These are phyloP conservation scores for Silurus meridionalis DNA, from an alignment of 2,113 vertebrate genomes.

Conservation along the genomic window DNA sequence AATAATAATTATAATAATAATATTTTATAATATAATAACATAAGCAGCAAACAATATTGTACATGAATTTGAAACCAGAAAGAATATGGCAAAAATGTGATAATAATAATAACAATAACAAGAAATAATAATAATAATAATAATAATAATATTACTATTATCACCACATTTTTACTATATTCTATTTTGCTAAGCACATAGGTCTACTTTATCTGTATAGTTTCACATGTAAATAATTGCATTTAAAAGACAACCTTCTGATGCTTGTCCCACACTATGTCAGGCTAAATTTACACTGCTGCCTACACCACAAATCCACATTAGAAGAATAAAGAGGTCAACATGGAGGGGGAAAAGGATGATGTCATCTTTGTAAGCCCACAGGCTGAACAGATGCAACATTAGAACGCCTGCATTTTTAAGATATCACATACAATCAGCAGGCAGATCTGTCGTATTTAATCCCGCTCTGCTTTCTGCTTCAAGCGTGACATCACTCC, in stretches of 20 bases:
- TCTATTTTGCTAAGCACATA: neutral
- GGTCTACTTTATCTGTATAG: neutral
- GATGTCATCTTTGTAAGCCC: slow-evolving; percentile 46
- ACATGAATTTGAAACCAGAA: too few relatives aligned
- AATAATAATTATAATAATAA: neutral
- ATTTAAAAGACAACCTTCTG: neutral
- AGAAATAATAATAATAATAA: neutral
- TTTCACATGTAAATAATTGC: neutral
- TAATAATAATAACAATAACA: neutral
- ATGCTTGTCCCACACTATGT: neutral
- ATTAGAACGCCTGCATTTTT: slow-evolving; percentile 35
- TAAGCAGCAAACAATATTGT: too few relatives aligned
- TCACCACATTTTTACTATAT: neutral
- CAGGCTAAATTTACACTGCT: slow-evolving; percentile 5
- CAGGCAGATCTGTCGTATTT: neutral
- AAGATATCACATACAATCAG: slow-evolving; percentile 51
- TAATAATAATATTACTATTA: too few relatives aligned
- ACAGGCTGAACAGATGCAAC: slow-evolving; percentile 58
- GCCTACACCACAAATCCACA: slow-evolving; percentile 28
- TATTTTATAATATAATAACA: too few relatives aligned
- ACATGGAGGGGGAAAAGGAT: slow-evolving; percentile 17
- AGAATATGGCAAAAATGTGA: too few relatives aligned
- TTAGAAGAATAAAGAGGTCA: slow-evolving; percentile 40
- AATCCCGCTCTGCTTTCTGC: neutral
- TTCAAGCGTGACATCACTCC: neutral